A percentile compares a stretch with the other conserved stretches of the same genome.
Conservation (phyloP, 2,113 vertebrate genomes). For the Bos indicus region DNA sequence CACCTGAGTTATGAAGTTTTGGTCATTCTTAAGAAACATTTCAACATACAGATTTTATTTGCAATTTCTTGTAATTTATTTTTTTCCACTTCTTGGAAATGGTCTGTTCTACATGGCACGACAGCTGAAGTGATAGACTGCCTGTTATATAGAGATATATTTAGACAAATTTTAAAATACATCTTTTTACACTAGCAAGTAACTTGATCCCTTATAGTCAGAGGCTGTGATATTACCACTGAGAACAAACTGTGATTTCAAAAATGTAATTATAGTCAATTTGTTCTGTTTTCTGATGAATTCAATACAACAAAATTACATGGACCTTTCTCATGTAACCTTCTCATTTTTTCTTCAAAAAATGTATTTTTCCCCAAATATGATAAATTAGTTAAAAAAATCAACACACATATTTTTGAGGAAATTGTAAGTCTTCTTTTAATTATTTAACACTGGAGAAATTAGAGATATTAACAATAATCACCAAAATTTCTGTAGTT, state of each 20-base stretch:
- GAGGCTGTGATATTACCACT: conserved; percentile 31
- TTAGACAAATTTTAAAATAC: conserved; percentile 60
- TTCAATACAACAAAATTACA: background rate
- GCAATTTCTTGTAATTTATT: conserved; percentile 40
- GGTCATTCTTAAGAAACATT: background rate
- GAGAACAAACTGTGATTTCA: conserved; percentile 34
- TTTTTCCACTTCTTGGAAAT: conserved; percentile 51
- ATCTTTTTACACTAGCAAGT: conserved; percentile 45
- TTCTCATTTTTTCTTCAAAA: background rate
- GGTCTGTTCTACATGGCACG: conserved; percentile 40
- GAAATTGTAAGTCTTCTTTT: background rate
- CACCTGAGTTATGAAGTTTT: background rate
- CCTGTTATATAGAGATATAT: conserved; percentile 59
- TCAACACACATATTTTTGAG: background rate
- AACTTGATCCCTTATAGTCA: conserved; percentile 37
- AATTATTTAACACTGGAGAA: background rate
- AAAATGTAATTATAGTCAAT: background rate
- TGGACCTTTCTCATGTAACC: background rate
- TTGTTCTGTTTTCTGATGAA: background rate
- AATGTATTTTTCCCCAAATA: background rate
- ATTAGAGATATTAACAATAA: background rate
- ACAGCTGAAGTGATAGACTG: conserved; percentile 64
- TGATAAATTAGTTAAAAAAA: background rate
- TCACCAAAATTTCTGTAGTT: background rate
- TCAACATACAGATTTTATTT: background rate